Evolutionary conservation across 2,888 invertebrate species (phyloP), one percentile per base, ranked within the genome.

Genomic region (Hirtodrosophila cameraria): DNA sequence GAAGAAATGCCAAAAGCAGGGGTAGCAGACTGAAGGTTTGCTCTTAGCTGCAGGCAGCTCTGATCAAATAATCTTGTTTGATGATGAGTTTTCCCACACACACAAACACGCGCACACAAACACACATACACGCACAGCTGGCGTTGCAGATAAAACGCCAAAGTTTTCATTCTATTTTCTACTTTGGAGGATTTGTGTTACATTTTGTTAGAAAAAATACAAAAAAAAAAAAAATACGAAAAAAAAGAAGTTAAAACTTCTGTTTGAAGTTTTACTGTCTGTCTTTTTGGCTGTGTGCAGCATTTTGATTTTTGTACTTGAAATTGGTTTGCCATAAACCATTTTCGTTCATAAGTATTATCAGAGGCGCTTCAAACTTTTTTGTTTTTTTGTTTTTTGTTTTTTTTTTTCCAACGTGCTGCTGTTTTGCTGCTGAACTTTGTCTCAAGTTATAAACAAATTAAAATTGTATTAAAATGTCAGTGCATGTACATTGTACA

Each of bases 51-150:
- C 62, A 54, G 63, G 74, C 70, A 71, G 50, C 69, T 62, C 75
- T 74, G 82, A 86, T 86, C 86, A 86, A 82, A 86, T 82, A 86
- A 82, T 82, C 87, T 86, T 75, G 81, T 82, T 82, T 84, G 82
- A 81, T 77, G 81, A 81, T 86, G 84, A 81, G 84, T 86, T 81
- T 81, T 30, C 64, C 74, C 63, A 62, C 71, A 67, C 49, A 75
- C 55, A 66, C 55, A 43, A 31, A 49, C 55, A 38, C 41, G 33
- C 20, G 7, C 31, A 41, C 39, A 36, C 36, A 38, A 38, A 57
- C 36, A 54, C 38, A 41, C 42, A 33, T 18, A 25, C 25, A 48
- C 23, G 11, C 42, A 52, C 75, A 68, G 58, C 75, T 68, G 75
- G 55, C 33, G 52, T 41, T 69, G 60, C 69, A 65, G 83, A 79